Evolutionary conservation across 2,797 vertebrate species (phyloP).

Genomic region (Poeciliopsis turneri): DNA sequence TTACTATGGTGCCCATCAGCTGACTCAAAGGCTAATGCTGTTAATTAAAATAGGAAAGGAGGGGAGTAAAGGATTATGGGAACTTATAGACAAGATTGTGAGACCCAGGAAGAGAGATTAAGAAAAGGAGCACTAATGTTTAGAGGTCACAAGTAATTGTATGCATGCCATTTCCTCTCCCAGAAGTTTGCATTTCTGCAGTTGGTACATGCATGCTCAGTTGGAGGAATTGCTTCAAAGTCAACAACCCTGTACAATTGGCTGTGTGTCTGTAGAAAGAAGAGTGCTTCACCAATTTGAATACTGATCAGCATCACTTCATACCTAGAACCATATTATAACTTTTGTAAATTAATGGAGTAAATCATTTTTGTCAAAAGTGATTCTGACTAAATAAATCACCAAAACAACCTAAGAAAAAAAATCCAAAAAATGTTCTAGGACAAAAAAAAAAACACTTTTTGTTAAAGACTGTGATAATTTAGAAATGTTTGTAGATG

Average conservation of each 20-base stretch:
- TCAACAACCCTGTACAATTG: background rate
- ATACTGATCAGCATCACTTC: background rate
- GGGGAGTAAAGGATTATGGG: conserved; percentile 8
- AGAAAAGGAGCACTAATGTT: conserved; percentile 17
- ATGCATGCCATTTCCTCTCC: background rate
- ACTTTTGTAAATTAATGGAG: no score
- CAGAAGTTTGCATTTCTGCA: background rate
- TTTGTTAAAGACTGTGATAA: no score
- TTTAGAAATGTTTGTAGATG: background rate
- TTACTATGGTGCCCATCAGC: conserved; percentile 37
- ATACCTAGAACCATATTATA: background rate
- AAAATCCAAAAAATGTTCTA: no score
- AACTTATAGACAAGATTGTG: background rate
- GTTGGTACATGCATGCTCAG: background rate
- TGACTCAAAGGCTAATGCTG: conserved; percentile 55
- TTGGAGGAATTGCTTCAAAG: background rate
- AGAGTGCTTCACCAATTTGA: background rate
- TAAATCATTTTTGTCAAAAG: no score
- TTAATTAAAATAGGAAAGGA: conserved; percentile 19
- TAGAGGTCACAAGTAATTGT: background rate
- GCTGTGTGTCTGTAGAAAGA: background rate
- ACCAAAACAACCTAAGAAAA: no score
- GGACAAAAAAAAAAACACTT: no score
- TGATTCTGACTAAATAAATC: no score
- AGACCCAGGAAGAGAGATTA: conserved; percentile 1